Evolutionary conservation across 2,888 invertebrate genomes (phyloP), one percentile per base, ranked within the genome.

Genomic region (Coenonympha arcania): DNA sequence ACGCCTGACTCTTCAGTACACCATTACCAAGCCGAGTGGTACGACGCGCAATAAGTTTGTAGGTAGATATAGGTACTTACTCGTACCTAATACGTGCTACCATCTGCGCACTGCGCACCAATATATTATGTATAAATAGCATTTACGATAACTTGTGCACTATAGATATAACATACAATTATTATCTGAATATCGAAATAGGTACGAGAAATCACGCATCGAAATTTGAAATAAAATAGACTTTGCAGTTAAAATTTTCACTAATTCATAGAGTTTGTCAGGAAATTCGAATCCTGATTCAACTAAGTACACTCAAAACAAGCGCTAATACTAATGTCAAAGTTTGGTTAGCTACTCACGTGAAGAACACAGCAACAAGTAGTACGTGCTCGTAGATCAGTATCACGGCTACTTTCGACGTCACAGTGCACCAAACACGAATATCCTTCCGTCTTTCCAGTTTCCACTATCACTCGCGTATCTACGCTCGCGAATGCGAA

Each of bases 401-500:
- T 46, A 49, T 39, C 46, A 47, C 49, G 37, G 48, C 45, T n/a
- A 39, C 20, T 46, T 48, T 55, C 52, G 48, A 52, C 44, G 50
- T 48, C 51, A 42, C 48, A 18, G 31, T 70, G 68, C 81, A 77
- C 73, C 65, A 63, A 71, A 74, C 78, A 81, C 76, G 64, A 61
- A 64, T 69, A 75, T 72, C 71, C 78, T 82, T 79, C 83, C 83
- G 79, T 66, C 71, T 76, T 79, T 70, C 71, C 77, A 79, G 71
- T 76, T 79, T 70, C 71, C 77, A 79, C 82, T 83, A 84, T 85
- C 85, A 84, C 83, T 81, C 79, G 76, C 81, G 82, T 83, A 83
- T 85, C 85, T 84, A 83, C 80, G 75, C 79, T 82, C 75, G 84
- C 85, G 83, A 86, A 86, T 85, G 84, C 79, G 73, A 82, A 84